A percentile compares a stretch with the other conserved stretches of the same genome.
These are phyloP conservation scores for Drosophila borborema DNA, from an alignment of 2,888 invertebrate species.

Conservation along the genomic window DNA sequence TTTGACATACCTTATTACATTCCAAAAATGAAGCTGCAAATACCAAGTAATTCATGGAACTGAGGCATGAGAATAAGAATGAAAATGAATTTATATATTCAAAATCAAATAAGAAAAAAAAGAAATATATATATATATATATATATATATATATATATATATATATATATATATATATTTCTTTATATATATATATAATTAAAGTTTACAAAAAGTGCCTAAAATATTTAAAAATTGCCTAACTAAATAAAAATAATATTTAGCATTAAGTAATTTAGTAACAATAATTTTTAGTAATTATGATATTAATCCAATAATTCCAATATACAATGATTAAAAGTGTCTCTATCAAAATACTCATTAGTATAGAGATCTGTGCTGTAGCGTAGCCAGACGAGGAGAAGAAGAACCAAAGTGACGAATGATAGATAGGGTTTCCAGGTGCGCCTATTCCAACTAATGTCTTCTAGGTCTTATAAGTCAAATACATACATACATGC, in stretches of 20 bases:
- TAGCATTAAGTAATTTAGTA: conserved; percentile 17
- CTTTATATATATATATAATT: conserved; percentile 14
- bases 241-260: conserved; percentile 31
- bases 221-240: conserved; percentile 66
- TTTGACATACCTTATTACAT: conserved; percentile 14
- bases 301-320: not conserved
- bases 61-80: conserved; percentile 1
- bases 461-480: not conserved
- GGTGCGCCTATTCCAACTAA: conserved; percentile 27
- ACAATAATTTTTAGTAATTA: conserved; percentile 6
- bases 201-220: conserved; percentile 16
- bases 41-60: not conserved
- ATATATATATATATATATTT: conserved; percentile 2
- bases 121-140: not conserved
- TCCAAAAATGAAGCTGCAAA: not conserved
- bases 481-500: not conserved
- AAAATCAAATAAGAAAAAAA: not conserved
- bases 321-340: conserved; percentile 13
- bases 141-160: conserved; percentile 3
- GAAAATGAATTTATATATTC: not conserved
- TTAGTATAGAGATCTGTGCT: conserved; percentile 47
- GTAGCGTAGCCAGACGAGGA: conserved; percentile 48
- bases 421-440: conserved; percentile 45
- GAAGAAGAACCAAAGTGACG: not conserved
- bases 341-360: conserved; percentile 30